Conservation (phyloP, 2,797 vertebrate species). For the Chanos chanos region DNA sequence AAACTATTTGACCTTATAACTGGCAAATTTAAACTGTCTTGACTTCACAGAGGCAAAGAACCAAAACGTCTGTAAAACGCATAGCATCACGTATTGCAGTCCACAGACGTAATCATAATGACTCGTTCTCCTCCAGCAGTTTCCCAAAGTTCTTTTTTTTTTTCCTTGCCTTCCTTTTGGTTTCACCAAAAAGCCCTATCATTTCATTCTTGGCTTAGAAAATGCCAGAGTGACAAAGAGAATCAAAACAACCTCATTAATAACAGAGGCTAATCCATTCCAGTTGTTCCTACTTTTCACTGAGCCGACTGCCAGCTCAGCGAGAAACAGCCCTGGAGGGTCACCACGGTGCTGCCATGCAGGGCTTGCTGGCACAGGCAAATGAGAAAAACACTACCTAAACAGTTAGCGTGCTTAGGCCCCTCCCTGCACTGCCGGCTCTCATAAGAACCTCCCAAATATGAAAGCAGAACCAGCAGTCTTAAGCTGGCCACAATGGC, state of each 20-base stretch:
- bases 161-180: slow-evolving; percentile 31
- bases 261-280: slow-evolving; percentile 70
- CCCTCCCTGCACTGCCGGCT: slow-evolving; percentile 28
- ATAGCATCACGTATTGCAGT: slow-evolving; percentile 41
- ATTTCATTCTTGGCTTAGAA: slow-evolving; percentile 48
- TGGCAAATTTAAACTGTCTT: too few species aligned
- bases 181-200: slow-evolving; percentile 47
- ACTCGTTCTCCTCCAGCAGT: slow-evolving; percentile 11
- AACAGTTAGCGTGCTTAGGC: slow-evolving; percentile 31
- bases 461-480: slow-evolving; percentile 58
- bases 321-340: slow-evolving; percentile 35
- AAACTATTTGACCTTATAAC: too few species aligned
- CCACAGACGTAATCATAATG: slow-evolving; percentile 31
- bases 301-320: slow-evolving; percentile 37
- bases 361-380: slow-evolving; percentile 47
- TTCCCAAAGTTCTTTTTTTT: slow-evolving; percentile 13
- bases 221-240: slow-evolving; percentile 47
- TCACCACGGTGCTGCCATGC: slow-evolving; percentile 51
- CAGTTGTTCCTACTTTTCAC: slow-evolving; percentile 55
- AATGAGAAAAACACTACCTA: slow-evolving; percentile 35
- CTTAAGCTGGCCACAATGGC: slow-evolving; percentile 62
- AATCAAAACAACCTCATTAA: slow-evolving; percentile 65
- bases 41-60: too few species aligned
- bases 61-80: slow-evolving; percentile 32
- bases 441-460: slow-evolving; percentile 41